These are phyloP conservation scores for Pelochelys cantorii DNA, from an alignment of 2,797 vertebrate species.

Conservation along the genomic window DNA sequence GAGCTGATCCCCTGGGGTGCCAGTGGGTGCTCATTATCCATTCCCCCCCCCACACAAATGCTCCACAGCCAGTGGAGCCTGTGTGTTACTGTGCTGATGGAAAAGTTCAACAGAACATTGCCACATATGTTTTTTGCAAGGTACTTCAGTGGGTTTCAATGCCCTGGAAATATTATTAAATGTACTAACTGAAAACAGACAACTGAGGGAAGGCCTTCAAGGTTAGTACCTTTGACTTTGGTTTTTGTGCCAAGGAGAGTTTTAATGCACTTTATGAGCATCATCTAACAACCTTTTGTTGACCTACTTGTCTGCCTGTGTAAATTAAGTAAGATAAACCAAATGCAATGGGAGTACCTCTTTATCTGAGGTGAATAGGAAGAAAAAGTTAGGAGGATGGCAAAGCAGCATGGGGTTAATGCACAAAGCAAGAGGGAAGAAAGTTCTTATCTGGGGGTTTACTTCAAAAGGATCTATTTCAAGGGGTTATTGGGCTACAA, in stretches of 20 bases:
- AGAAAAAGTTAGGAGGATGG: background rate
- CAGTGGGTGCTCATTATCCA: too few relatives aligned
- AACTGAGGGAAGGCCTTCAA: background rate
- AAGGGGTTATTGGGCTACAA: background rate
- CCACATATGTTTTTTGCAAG: background rate
- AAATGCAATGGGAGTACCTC: background rate
- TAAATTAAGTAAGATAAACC: background rate
- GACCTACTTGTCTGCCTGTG: background rate
- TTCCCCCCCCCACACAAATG: too few relatives aligned
- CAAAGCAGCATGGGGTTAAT: background rate
- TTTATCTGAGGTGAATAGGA: background rate
- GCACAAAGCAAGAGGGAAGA: background rate
- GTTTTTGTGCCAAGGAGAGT: background rate
- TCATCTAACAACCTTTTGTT: background rate
- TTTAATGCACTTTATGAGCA: background rate
- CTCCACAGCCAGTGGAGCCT: too few relatives aligned
- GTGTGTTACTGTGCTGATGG: background rate
- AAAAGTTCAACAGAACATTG: background rate
- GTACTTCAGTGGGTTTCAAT: background rate
- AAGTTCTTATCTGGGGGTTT: background rate
- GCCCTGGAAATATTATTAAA: background rate
- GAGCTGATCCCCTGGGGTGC: too few relatives aligned
- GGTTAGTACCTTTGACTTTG: background rate
- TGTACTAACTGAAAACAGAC: background rate
- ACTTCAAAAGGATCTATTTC: background rate